A percentile compares a stretch with the other conserved stretches of the same genome.
Evolutionary conservation across 1,140 invertebrate species (phyloP).

Genomic region (Drosophila tani): DNA sequence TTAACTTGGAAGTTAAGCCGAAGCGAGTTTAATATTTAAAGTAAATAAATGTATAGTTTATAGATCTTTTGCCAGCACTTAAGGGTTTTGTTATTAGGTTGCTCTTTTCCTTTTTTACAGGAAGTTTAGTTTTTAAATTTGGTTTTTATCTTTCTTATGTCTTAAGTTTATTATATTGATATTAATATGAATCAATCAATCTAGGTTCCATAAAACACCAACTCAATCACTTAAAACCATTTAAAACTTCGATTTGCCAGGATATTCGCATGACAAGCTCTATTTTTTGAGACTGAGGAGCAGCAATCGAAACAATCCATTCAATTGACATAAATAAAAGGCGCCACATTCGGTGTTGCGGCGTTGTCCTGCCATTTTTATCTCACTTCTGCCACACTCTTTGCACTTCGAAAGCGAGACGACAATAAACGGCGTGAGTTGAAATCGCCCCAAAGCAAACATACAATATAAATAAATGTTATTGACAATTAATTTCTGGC

Average conservation of each 20-base stretch:
- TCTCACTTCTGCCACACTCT: conserved; percentile 45
- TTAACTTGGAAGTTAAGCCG: no score
- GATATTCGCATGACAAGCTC: neutral
- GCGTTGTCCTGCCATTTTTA: conserved; percentile 33
- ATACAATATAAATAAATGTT: conserved; percentile 38
- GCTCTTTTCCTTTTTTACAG: no score
- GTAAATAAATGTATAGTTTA: no score
- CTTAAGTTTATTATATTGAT: neutral
- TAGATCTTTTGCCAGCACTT: no score
- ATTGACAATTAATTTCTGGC: conserved; percentile 55
- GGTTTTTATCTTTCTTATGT: neutral
- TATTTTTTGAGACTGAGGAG: neutral
- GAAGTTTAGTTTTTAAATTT: neutral
- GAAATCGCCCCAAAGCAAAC: conserved; percentile 35
- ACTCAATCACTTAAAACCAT: neutral
- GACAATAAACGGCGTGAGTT: conserved; percentile 32
- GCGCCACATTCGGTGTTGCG: neutral
- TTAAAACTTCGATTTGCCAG: neutral
- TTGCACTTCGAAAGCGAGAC: conserved; percentile 24
- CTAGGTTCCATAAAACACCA: no score
- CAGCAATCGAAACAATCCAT: conserved; percentile 9
- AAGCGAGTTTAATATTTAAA: no score
- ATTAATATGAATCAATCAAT: neutral
- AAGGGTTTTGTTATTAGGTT: no score
- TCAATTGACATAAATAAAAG: conserved; percentile 25